phyloP scores from a whole-genome alignment of 2,888 invertebrate species.

The Scelioninae gen. 2 region DNA sequence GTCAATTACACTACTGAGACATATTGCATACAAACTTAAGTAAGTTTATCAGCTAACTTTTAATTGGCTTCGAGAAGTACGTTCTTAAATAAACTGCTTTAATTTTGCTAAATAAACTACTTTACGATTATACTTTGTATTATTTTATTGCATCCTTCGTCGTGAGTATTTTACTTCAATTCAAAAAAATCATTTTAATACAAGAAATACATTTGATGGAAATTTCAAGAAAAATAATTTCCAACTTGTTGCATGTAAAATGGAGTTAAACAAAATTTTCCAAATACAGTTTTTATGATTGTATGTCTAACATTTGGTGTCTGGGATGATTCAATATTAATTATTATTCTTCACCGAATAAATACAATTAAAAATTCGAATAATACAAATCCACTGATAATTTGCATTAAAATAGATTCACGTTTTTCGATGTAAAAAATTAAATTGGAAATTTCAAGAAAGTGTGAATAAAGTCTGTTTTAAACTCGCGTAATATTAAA shows the following conservation, averaged over 20 bases:
- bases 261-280: neutral
- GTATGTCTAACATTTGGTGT: no score
- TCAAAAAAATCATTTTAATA: constrained; percentile 2
- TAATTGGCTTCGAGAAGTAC: constrained; percentile 56
- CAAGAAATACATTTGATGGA: neutral
- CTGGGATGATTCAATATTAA: neutral
- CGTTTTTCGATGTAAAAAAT: no score
- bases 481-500: no score
- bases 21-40: constrained; percentile 55
- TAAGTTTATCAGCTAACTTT: constrained; percentile 57
- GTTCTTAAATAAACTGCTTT: constrained; percentile 53
- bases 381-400: no score
- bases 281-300: no score
- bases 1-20: constrained; percentile 54
- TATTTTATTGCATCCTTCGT: constrained; percentile 33
- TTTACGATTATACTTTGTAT: constrained; percentile 48
- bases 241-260: neutral
- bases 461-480: no score
- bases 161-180: constrained; percentile 1
- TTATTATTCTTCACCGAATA: neutral
- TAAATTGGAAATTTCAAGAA: no score
- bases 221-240: neutral
- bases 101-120: constrained; percentile 52
- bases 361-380: no score
- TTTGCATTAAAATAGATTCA: no score